Percentiles rank a stretch among this genome's conserved stretches.
phyloP scores from a whole-genome alignment of 2,113 vertebrate species.

The Chloropsis hardwickii region DNA sequence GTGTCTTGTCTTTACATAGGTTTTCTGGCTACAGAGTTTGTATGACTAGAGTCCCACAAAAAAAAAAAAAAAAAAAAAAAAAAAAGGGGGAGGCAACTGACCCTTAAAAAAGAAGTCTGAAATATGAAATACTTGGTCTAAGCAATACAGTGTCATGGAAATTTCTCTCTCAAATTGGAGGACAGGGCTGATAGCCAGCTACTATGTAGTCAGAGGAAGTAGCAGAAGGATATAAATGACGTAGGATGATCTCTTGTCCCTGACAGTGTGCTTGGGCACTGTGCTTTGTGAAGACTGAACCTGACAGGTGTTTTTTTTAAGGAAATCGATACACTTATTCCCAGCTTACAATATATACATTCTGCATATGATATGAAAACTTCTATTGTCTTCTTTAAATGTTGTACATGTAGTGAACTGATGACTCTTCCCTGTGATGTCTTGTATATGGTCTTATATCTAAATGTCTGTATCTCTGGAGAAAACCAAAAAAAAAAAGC shows the following conservation, averaged over 20 bases:
- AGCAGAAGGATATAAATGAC: background rate
- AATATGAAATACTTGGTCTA: background rate
- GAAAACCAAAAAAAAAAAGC: background rate
- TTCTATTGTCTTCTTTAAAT: background rate
- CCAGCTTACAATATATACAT: background rate
- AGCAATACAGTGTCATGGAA: background rate
- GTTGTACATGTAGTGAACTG: background rate
- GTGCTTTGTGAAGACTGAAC: background rate
- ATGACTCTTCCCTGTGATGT: background rate
- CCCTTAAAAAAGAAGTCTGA: background rate
- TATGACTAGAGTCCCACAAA: background rate
- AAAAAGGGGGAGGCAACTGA: background rate
- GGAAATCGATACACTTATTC: background rate
- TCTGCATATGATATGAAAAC: background rate
- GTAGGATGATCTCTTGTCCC: background rate
- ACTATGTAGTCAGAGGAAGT: background rate
- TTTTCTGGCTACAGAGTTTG: background rate
- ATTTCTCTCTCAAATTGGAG: background rate
- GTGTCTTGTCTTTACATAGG: background rate
- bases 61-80: too few relatives aligned
- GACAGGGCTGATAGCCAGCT: background rate
- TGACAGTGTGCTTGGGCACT: background rate
- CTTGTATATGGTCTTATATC: background rate
- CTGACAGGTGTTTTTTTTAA: background rate
- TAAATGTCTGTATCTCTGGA: background rate